Evolutionary conservation across 2,113 vertebrate species (phyloP).

Genomic region (Lamprologus lemairii): DNA sequence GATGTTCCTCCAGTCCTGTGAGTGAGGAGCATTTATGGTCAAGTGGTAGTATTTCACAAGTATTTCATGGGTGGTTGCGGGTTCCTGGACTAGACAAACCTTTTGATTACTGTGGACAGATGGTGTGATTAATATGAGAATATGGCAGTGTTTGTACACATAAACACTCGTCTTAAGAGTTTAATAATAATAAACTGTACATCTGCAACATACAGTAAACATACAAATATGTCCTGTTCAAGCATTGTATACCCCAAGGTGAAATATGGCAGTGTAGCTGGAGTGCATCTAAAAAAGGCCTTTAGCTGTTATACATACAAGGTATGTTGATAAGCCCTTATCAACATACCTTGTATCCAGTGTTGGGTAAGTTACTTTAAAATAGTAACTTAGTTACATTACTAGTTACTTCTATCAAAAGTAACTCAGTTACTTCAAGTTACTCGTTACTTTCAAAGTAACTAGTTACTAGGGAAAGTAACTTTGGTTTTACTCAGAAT

Average conservation of each 20-base stretch:
- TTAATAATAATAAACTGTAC: neutral
- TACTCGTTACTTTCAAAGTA: too few relatives aligned
- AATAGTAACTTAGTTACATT: too few relatives aligned
- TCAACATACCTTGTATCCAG: too few relatives aligned
- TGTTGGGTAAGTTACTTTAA: too few relatives aligned
- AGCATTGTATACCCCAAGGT: neutral
- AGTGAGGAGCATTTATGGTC: neutral
- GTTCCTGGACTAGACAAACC: neutral
- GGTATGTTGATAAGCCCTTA: conserved; percentile 12
- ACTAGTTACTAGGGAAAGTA: too few relatives aligned
- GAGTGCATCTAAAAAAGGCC: neutral
- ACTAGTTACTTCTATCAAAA: too few relatives aligned
- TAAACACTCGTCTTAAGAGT: neutral
- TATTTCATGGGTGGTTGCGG: neutral
- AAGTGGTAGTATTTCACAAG: neutral
- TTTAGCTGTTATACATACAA: neutral
- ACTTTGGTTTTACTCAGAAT: too few relatives aligned
- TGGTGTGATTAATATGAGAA: neutral
- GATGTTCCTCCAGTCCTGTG: neutral
- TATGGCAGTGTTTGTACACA: neutral
- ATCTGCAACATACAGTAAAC: neutral
- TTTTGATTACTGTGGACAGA: neutral
- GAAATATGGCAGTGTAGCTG: neutral
- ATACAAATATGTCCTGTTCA: neutral
- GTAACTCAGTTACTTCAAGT: too few relatives aligned